A percentile compares a stretch with the other conserved stretches of the same genome.
phyloP scores from a whole-genome alignment of 2,888 invertebrate species.

The Cybosia mesomella region DNA sequence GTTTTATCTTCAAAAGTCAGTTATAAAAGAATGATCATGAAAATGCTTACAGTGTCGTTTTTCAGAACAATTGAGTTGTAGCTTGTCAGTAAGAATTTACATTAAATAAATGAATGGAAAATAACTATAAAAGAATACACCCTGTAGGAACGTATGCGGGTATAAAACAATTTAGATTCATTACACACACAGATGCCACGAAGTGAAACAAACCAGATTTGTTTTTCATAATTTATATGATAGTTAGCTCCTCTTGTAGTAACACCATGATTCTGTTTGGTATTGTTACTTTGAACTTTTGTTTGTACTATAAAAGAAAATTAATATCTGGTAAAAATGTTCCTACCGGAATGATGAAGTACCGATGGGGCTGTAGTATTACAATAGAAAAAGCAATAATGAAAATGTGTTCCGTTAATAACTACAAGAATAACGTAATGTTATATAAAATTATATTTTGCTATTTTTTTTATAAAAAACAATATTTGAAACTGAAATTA shows the following conservation, averaged over 20 bases:
- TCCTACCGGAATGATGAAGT: conserved; percentile 38
- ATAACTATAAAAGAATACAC: conserved; percentile 43
- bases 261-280: conserved; percentile 55
- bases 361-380: conserved; percentile 20
- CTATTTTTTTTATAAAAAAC: too few relatives aligned
- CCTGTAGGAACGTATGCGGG: conserved; percentile 42
- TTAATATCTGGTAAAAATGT: conserved; percentile 50
- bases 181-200: conserved; percentile 63
- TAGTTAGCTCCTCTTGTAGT: conserved; percentile 59
- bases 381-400: conserved; percentile 11
- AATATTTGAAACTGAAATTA: background rate
- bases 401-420: background rate
- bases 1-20: background rate
- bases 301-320: conserved; percentile 52
- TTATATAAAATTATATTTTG: conserved; percentile 15
- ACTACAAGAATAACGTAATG: conserved; percentile 17
- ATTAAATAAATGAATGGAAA: conserved; percentile 31
- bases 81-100: background rate
- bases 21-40: background rate
- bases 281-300: conserved; percentile 62
- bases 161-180: conserved; percentile 68
- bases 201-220: conserved; percentile 75
- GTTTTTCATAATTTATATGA: conserved; percentile 78
- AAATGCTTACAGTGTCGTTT: background rate
- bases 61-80: background rate